Percentiles rank a stretch among this genome's conserved stretches.
These are phyloP conservation scores for Stenolophus ochropezus DNA, from an alignment of 2,888 invertebrate genomes.

Conservation along the genomic window DNA sequence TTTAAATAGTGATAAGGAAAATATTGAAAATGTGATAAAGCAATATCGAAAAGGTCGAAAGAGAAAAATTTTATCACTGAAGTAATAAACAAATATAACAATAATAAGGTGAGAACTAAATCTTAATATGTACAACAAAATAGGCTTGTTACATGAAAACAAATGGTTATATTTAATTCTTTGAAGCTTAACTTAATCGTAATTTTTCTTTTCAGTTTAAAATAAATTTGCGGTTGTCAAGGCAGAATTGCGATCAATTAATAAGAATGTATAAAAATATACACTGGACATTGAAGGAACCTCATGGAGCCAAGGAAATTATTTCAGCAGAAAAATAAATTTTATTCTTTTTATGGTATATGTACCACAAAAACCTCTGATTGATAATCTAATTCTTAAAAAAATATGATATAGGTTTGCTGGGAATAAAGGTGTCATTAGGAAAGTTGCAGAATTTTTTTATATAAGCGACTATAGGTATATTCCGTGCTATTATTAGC, in stretches of 20 bases:
- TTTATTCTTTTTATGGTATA: background rate
- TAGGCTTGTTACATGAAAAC: too few species aligned
- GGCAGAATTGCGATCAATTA: background rate
- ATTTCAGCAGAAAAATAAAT: slow-evolving; percentile 2
- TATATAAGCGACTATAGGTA: background rate
- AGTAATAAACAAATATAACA: too few species aligned
- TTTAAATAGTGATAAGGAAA: too few species aligned
- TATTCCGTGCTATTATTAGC: background rate
- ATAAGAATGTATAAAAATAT: too few species aligned
- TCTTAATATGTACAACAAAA: too few species aligned
- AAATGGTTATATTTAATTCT: too few species aligned
- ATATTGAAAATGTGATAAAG: too few species aligned
- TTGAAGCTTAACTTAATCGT: too few species aligned
- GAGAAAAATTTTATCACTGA: too few species aligned
- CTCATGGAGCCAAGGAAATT: background rate
- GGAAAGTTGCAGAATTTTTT: background rate
- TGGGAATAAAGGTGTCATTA: background rate
- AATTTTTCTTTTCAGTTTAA: slow-evolving; percentile 2
- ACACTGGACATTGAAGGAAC: background rate
- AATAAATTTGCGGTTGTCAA: background rate
- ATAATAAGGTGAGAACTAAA: too few species aligned
- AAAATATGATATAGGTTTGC: slow-evolving; percentile 1
- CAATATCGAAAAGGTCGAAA: too few species aligned
- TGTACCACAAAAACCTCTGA: background rate
- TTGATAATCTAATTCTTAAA: background rate